These are phyloP conservation scores for Cetoscarus ocellatus DNA, from an alignment of 2,797 vertebrate species.

Conservation along the genomic window DNA sequence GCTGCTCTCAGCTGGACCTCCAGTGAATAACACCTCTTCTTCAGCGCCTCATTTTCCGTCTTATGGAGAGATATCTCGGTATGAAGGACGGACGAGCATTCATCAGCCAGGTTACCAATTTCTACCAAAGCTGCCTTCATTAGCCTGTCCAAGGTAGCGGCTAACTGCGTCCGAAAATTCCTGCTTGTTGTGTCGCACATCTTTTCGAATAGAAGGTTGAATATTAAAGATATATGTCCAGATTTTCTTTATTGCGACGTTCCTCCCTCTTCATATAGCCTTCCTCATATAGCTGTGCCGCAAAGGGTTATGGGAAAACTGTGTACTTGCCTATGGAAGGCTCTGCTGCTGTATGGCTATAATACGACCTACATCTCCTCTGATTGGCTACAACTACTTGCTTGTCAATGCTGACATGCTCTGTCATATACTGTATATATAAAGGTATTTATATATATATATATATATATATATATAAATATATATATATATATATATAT, in stretches of 20 bases:
- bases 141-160: conserved; percentile 81
- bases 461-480: too few species aligned
- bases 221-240: conserved; percentile 1
- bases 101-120: conserved; percentile 83
- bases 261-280: conserved; percentile 34
- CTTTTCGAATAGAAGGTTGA: conserved; percentile 54
- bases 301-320: conserved; percentile 69
- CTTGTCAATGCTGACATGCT: neutral
- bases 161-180: conserved; percentile 81
- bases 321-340: neutral
- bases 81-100: conserved; percentile 81
- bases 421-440: too few species aligned
- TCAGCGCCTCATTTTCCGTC: conserved; percentile 84
- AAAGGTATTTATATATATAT: too few species aligned
- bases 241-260: conserved; percentile 15
- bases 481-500: neutral
- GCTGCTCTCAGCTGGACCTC: conserved; percentile 83
- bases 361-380: neutral
- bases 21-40: conserved; percentile 80
- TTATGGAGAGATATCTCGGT: conserved; percentile 81
- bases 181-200: conserved; percentile 79
- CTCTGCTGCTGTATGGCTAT: neutral
- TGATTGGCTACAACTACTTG: neutral
- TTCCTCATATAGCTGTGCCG: conserved; percentile 42
- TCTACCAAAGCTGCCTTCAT: conserved; percentile 81